A percentile compares a stretch with the other conserved stretches of the same genome.
phyloP scores from a whole-genome alignment of 2,113 vertebrate genomes.

The Sphaerodactylus townsendi region DNA sequence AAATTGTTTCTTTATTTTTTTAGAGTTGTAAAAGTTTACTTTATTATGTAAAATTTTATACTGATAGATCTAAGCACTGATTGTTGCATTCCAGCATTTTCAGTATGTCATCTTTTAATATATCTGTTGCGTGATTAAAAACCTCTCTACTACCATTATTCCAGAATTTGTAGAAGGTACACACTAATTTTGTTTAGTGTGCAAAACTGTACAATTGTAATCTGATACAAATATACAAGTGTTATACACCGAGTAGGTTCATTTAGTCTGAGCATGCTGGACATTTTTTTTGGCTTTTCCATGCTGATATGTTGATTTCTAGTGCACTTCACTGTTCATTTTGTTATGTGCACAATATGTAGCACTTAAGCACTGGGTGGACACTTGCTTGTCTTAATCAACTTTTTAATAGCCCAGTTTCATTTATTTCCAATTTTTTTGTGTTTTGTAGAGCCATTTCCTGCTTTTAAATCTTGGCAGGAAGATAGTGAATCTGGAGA shows the following conservation, averaged over 20 bases:
- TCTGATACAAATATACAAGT: slow-evolving; percentile 38
- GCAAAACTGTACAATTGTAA: neutral
- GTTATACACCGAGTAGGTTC: slow-evolving; percentile 63
- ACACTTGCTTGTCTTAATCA: slow-evolving; percentile 37
- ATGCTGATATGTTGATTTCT: slow-evolving; percentile 59
- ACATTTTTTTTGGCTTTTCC: slow-evolving; percentile 54
- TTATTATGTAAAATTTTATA: slow-evolving; percentile 60
- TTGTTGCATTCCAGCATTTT: slow-evolving; percentile 14
- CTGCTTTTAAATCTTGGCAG: slow-evolving; percentile 95
- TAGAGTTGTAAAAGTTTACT: neutral
- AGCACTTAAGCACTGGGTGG: slow-evolving; percentile 50
- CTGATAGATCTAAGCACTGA: slow-evolving; percentile 20
- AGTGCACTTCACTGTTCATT: slow-evolving; percentile 59
- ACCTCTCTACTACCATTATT: slow-evolving; percentile 5
- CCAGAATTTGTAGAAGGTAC: neutral
- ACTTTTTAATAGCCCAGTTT: slow-evolving; percentile 45
- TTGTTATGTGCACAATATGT: slow-evolving; percentile 57
- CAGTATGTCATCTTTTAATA: neutral
- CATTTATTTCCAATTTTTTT: slow-evolving; percentile 57
- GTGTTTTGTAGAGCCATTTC: slow-evolving; percentile 86
- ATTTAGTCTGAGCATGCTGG: slow-evolving; percentile 47
- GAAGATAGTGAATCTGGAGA: slow-evolving; percentile 92
- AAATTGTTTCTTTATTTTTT: neutral
- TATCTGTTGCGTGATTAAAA: slow-evolving; percentile 23
- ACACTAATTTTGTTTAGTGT: neutral